Conservation (phyloP, 2,113 vertebrate species). For the Cyanoramphus novaezelandiae region DNA sequence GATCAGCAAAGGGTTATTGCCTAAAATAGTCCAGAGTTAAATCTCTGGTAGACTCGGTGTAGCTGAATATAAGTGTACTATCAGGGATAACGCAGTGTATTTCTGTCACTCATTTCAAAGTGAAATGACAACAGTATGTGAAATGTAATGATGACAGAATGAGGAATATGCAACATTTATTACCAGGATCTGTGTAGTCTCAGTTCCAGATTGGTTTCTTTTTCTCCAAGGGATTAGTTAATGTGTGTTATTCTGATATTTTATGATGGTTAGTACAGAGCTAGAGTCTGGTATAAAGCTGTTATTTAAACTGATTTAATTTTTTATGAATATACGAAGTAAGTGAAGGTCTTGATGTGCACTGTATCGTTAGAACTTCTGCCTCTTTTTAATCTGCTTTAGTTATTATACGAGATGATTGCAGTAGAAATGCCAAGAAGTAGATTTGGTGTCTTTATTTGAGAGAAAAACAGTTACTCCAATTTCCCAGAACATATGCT, state of each 20-base stretch:
- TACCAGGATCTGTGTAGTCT: not conserved
- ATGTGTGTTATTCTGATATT: not conserved
- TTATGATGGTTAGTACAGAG: not conserved
- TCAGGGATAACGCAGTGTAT: not conserved
- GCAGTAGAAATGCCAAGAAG: not conserved
- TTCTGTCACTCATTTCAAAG: not conserved
- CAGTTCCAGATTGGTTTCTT: not conserved
- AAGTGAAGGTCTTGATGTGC: not conserved
- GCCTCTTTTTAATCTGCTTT: not conserved
- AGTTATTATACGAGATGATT: not conserved
- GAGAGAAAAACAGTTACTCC: not conserved
- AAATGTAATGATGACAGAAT: not conserved
- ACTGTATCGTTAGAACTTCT: not conserved
- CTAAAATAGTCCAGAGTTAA: not conserved
- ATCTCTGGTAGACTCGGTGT: not conserved
- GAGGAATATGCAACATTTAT: not conserved
- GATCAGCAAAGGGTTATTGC: not conserved
- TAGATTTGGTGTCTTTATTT: not conserved
- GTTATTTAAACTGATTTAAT: slow-evolving; percentile 8
- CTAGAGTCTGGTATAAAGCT: not conserved
- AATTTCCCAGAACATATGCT: not conserved
- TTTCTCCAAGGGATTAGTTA: not conserved
- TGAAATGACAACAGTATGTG: not conserved
- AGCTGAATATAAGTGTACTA: not conserved
- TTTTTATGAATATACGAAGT: not conserved